phyloP scores from a whole-genome alignment of 1,140 invertebrate species.

The Anadara kagoshimensis region DNA sequence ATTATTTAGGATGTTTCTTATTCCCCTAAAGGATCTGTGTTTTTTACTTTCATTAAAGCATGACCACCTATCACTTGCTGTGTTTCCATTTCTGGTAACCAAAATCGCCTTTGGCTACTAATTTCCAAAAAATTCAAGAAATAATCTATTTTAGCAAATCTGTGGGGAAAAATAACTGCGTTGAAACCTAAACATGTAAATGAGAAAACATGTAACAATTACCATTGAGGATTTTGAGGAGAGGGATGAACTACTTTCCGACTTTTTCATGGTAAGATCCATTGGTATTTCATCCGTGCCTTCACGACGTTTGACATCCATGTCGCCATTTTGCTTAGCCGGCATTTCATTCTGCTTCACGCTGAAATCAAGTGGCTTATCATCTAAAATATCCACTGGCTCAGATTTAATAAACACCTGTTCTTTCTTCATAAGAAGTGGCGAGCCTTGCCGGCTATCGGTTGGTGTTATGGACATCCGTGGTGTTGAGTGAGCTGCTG shows the following conservation, averaged over 20 bases:
- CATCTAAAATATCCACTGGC: slow-evolving; percentile 37
- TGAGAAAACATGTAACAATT: neutral
- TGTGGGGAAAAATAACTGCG: too few species aligned
- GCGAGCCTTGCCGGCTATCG: slow-evolving; percentile 22
- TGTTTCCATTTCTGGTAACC: too few species aligned
- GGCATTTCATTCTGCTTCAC: slow-evolving; percentile 77
- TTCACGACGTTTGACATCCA: slow-evolving; percentile 14
- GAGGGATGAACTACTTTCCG: neutral
- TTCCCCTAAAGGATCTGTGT: too few species aligned
- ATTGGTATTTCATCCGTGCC: slow-evolving; percentile 57
- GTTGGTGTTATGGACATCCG: slow-evolving; percentile 17
- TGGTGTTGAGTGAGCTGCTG: slow-evolving; percentile 54
- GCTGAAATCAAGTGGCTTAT: slow-evolving; percentile 84
- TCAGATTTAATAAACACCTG: slow-evolving; percentile 45
- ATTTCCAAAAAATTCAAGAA: too few species aligned
- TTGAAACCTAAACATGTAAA: too few species aligned
- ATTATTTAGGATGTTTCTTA: too few species aligned
- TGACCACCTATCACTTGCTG: too few species aligned
- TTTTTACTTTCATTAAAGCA: too few species aligned
- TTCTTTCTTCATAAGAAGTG: too few species aligned
- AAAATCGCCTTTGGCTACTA: too few species aligned
- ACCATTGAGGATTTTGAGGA: slow-evolving; percentile 20
- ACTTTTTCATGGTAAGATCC: slow-evolving; percentile 59
- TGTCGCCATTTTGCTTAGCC: too few species aligned
- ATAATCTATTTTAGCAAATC: too few species aligned